Base-by-base conservation (phyloP, 2,888 invertebrate genomes). In the Tanytarsus gracilentus region DNA sequence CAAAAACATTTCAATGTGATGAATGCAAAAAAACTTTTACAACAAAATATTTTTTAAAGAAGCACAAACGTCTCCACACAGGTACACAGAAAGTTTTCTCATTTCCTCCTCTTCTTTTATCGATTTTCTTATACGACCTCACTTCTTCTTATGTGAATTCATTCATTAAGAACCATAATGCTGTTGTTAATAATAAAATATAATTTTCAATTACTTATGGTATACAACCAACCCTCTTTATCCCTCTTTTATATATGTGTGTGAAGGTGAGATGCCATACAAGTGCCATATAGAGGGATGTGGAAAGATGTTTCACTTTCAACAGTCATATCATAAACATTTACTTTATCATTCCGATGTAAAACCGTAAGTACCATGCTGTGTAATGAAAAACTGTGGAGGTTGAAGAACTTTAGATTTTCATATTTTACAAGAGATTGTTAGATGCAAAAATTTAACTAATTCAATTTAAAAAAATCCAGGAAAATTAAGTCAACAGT, bases 251-350 rank as follows among this genome's bases (percentile, higher is more conserved):
- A n/a, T 25, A 23, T 30, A 49, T n/a, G 29, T 53, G 58, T 63
- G 76, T 77, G 67, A 77, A 82, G 89, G 91, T 62, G 91, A 91
- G 78, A 90, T 88, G 79, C 91, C 91, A 0, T 91, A 91, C 69
- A 83, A 83, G 21, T 91, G 91, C 68, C 77, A 21, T 23, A 18
- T 44, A 44, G 44, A 44, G 23, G 44, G 44, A 18, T 91, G 91
- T 69, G 85, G 85, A 64, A 88, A 89, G 71, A 86, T 85, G 9
- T 91, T 91, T 72, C 90, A 90, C 53, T 91, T 91, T 74, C 91
- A 91, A 74, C 91, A 91, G 68, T 90, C 90, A 0, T 90, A 88
- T 72, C 90, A 90, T 71, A 91, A 91, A 69, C 91, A 91, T 73
- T 80, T 89, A 68, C 76, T 90, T 55, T 91, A 91, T 69, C 91